These are phyloP conservation scores for Eclectus roratus DNA, from an alignment of 2,113 vertebrate genomes.

Conservation along the genomic window DNA sequence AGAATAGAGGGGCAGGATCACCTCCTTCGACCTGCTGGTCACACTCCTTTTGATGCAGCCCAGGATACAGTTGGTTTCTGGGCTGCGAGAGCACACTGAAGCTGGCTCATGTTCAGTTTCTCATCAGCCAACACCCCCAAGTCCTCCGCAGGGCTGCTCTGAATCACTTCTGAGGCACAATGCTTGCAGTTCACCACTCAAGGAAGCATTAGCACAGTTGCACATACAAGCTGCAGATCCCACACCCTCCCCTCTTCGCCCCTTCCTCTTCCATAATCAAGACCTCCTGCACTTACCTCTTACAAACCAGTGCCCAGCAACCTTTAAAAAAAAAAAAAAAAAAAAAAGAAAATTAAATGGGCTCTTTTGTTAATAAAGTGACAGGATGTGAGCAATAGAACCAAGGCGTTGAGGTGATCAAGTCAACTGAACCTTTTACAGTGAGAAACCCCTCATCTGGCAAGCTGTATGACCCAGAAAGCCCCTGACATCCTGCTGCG, in stretches of 20 bases:
- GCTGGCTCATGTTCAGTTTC: too few species aligned
- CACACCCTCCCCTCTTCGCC: not conserved
- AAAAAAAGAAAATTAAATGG: not conserved
- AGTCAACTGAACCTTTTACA: not conserved
- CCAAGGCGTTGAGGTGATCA: not conserved
- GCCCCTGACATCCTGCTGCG: not conserved
- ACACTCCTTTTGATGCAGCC: too few species aligned
- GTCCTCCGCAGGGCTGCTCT: too few species aligned
- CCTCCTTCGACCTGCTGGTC: too few species aligned
- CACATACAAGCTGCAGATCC: not conserved
- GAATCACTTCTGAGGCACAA: too few species aligned
- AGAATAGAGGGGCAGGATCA: too few species aligned
- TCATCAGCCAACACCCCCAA: too few species aligned
- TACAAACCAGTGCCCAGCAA: not conserved
- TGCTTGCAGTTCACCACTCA: too few species aligned
- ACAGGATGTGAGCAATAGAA: not conserved
- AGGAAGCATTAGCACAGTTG: not conserved
- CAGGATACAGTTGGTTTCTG: too few species aligned
- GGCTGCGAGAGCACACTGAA: too few species aligned
- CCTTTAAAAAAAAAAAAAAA: not conserved
- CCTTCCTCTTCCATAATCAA: not conserved
- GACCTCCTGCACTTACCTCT: not conserved
- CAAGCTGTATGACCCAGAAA: not conserved
- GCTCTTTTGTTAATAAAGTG: not conserved
- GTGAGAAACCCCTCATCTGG: not conserved